Evolutionary conservation across 1,140 invertebrate species (phyloP).

Genomic region (Caenorhabditis briggsae): DNA sequence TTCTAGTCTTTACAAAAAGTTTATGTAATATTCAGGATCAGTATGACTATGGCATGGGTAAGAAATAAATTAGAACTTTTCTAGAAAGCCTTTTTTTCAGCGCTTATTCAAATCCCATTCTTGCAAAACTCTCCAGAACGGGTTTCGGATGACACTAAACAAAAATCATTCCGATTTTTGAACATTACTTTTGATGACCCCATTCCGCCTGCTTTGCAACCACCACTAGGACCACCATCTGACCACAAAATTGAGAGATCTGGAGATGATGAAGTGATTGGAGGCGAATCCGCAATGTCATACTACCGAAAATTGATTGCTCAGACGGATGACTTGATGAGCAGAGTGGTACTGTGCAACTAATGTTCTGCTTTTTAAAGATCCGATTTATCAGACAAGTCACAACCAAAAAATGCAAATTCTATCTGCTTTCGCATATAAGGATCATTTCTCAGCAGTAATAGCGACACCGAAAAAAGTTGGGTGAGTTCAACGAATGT

Average conservation of each 20-base stretch:
- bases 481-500: not conserved
- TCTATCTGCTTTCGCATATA: conserved; percentile 16
- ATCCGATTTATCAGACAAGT: not conserved
- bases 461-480: not conserved
- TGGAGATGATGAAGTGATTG: conserved; percentile 25
- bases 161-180: too few species aligned
- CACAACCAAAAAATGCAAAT: not conserved
- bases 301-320: not conserved
- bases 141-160: too few species aligned
- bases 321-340: not conserved
- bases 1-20: not conserved
- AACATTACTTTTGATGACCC: too few species aligned
- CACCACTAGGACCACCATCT: not conserved
- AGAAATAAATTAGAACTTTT: not conserved
- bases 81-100: not conserved
- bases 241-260: not conserved
- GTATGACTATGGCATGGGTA: conserved; percentile 10
- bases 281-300: conserved; percentile 11
- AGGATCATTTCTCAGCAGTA: not conserved
- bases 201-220: not conserved
- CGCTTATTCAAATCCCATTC: conserved; percentile 3
- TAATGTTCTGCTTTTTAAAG: not conserved
- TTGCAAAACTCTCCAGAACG: not conserved
- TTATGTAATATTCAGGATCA: conserved; percentile 2
- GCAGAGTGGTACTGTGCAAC: not conserved